These are phyloP conservation scores for Archaeoteleia sp. DNA, from an alignment of 2,888 invertebrate genomes.

Conservation along the genomic window DNA sequence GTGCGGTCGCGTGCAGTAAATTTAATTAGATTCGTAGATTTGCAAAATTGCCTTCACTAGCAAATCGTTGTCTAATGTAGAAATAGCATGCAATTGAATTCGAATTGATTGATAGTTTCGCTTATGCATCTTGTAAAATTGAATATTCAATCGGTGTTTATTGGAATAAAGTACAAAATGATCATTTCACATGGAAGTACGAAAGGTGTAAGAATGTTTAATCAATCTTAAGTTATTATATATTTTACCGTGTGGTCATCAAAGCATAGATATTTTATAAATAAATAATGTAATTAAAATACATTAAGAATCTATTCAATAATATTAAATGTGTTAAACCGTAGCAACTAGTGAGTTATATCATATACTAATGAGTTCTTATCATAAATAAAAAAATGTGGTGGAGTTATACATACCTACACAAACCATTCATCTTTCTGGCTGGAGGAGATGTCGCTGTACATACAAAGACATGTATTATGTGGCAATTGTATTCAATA, in stretches of 20 bases:
- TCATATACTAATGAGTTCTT: too few relatives aligned
- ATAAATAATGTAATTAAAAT: too few relatives aligned
- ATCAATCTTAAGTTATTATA: too few relatives aligned
- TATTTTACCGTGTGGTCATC: too few relatives aligned
- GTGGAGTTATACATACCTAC: conserved; percentile 76
- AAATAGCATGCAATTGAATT: background rate
- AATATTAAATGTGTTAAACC: too few relatives aligned
- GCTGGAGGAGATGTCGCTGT: conserved; percentile 77
- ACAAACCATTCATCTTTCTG: conserved; percentile 96
- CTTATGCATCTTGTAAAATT: background rate
- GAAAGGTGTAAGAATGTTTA: too few relatives aligned
- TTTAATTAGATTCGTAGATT: background rate
- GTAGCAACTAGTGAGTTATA: too few relatives aligned
- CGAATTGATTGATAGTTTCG: background rate
- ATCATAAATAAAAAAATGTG: too few relatives aligned
- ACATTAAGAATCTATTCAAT: too few relatives aligned
- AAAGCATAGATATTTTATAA: too few relatives aligned
- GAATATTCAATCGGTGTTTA: background rate
- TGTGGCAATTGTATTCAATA: conserved; percentile 19
- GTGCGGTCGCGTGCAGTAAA: background rate
- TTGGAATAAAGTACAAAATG: conserved; percentile 2
- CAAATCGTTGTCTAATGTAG: background rate
- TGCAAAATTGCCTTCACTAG: background rate
- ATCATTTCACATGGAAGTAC: background rate
- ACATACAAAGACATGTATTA: conserved; percentile 55